Percentiles rank a stretch among this genome's conserved stretches.
phyloP scores from a whole-genome alignment of 2,113 vertebrate genomes.

The Semnornis frantzii region DNA sequence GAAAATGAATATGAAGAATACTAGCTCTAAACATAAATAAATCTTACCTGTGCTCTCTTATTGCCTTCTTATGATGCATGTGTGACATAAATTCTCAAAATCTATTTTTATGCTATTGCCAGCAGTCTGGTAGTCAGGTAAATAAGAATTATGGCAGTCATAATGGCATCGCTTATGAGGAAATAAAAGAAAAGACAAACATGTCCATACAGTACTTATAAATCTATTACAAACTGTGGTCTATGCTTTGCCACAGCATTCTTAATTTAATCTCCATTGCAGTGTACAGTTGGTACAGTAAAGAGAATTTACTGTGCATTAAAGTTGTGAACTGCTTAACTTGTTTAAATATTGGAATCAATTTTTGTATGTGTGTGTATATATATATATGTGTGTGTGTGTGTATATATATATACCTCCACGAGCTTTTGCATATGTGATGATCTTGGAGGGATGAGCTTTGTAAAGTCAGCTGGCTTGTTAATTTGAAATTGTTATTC shows the following conservation, averaged over 20 bases:
- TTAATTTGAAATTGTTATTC: neutral
- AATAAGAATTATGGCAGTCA: slow-evolving; percentile 77
- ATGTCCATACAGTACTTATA: slow-evolving; percentile 68
- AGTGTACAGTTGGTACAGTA: slow-evolving; percentile 30
- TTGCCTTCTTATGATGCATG: slow-evolving; percentile 70
- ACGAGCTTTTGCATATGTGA: neutral
- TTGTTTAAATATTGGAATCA: neutral
- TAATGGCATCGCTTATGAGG: slow-evolving; percentile 77
- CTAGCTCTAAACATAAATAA: slow-evolving; percentile 38
- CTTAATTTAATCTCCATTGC: slow-evolving; percentile 44
- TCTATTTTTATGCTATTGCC: slow-evolving; percentile 78
- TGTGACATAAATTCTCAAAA: slow-evolving; percentile 81
- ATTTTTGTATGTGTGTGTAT: neutral
- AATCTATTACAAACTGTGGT: slow-evolving; percentile 70
- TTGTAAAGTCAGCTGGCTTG: neutral
- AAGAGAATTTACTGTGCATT: slow-evolving; percentile 8
- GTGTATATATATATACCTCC: neutral
- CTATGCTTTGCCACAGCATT: slow-evolving; percentile 12
- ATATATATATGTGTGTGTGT: no score
- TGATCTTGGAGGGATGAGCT: neutral
- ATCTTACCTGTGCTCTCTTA: slow-evolving; percentile 69
- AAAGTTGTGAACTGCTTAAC: neutral
- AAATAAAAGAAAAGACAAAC: slow-evolving; percentile 73
- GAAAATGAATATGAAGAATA: slow-evolving; percentile 56
- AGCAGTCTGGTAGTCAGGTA: slow-evolving; percentile 75